Evolutionary conservation across 2,888 invertebrate species (phyloP).

Genomic region (Opisthograptis luteolata): DNA sequence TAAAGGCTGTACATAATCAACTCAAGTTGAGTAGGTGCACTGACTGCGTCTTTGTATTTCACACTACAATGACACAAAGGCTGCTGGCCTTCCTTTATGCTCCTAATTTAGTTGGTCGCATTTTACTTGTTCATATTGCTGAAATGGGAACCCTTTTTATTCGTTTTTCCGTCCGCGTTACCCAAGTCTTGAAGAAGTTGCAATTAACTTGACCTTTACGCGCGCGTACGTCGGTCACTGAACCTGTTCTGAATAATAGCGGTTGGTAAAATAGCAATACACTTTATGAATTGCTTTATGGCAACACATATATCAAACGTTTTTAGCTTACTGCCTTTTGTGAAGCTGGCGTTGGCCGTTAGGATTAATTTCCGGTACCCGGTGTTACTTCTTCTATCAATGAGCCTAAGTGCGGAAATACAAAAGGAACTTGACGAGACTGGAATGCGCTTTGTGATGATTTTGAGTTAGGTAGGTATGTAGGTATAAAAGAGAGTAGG

Average conservation of each 20-base stretch:
- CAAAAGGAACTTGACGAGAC: too few relatives aligned
- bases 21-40: conserved; percentile 2
- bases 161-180: conserved; percentile 22
- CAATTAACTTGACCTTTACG: conserved; percentile 60
- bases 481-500: too few relatives aligned
- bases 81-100: conserved; percentile 14
- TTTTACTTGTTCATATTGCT: conserved; percentile 4
- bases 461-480: too few relatives aligned
- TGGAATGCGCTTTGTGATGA: too few relatives aligned
- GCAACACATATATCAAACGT: conserved; percentile 22
- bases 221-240: conserved; percentile 47
- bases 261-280: conserved; percentile 35
- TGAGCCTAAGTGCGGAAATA: too few relatives aligned
- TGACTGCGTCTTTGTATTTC: conserved; percentile 18
- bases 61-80: conserved; percentile 29
- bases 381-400: background rate
- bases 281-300: conserved; percentile 34
- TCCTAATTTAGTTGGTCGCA: conserved; percentile 24
- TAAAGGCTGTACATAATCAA: conserved; percentile 1
- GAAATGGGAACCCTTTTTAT: conserved; percentile 24
- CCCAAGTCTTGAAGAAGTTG: conserved; percentile 35
- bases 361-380: conserved; percentile 34
- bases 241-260: conserved; percentile 49
- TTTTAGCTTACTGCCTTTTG: conserved; percentile 11
- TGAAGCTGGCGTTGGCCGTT: conserved; percentile 16